Conservation (phyloP, 2,888 invertebrate genomes). For the Diploptera punctata region DNA sequence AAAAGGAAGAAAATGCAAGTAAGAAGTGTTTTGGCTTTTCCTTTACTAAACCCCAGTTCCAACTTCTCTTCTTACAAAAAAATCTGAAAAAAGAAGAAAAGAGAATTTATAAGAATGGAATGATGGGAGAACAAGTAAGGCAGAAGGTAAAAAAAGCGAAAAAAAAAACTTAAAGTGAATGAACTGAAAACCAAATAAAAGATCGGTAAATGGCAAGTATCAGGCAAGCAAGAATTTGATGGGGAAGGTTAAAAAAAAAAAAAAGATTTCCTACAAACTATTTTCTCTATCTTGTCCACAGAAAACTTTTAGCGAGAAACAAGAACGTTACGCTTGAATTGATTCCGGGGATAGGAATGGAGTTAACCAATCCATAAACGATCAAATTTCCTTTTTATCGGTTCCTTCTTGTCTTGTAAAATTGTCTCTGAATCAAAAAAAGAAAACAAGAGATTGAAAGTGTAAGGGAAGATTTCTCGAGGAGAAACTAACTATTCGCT, state of each 20-base stretch:
- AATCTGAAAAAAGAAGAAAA: constrained; percentile 1
- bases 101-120: constrained; percentile 33
- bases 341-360: constrained; percentile 6
- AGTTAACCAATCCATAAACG: constrained; percentile 40
- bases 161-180: constrained; percentile 38
- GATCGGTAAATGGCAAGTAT: constrained; percentile 28
- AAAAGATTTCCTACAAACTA: too few species aligned
- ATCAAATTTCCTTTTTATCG: constrained; percentile 39
- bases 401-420: constrained; percentile 10
- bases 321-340: constrained; percentile 35
- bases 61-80: background rate
- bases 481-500: too few species aligned
- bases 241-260: background rate
- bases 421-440: background rate
- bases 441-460: background rate
- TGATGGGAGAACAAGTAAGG: constrained; percentile 7
- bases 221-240: constrained; percentile 6
- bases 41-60: background rate
- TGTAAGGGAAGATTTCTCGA: too few species aligned
- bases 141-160: constrained; percentile 2
- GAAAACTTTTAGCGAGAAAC: constrained; percentile 30
- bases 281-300: background rate
- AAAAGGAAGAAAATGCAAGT: constrained; percentile 27
- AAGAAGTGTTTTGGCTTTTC: constrained; percentile 34
- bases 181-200: constrained; percentile 40